Evolutionary conservation across 92 coral and sea anemone genomes (phyloP).

Genomic region (Nematostella vectensis): DNA sequence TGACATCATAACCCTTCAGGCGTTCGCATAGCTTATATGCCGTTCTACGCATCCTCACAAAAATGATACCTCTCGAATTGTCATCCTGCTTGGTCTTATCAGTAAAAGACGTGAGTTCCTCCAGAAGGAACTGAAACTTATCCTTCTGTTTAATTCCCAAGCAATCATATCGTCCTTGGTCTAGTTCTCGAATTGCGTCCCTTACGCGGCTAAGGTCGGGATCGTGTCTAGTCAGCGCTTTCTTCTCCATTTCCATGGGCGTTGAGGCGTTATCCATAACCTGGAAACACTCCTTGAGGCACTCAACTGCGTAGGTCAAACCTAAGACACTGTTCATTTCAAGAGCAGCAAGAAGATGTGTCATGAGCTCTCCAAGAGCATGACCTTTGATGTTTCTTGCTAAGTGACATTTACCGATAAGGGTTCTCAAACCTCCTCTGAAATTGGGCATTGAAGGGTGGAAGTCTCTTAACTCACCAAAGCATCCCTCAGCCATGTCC

Average conservation of each 20-base stretch:
- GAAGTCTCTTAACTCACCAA: constrained; percentile 31
- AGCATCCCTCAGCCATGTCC: constrained; percentile 22
- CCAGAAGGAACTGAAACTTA: constrained; percentile 47
- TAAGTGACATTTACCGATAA: constrained; percentile 66
- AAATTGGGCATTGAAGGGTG: constrained; percentile 42
- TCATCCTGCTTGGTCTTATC: constrained; percentile 36
- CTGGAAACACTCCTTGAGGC: constrained; percentile 60
- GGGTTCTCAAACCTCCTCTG: constrained; percentile 70
- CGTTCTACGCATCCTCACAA: constrained; percentile 88
- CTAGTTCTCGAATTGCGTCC: constrained; percentile 4
- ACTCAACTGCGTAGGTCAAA: constrained; percentile 44
- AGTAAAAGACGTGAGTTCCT: constrained; percentile 40
- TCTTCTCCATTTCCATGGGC: constrained; percentile 74
- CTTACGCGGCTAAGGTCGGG: constrained; percentile 13
- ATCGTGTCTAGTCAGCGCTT: constrained; percentile 16
- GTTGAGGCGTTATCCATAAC: constrained; percentile 53
- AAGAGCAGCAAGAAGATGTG: constrained; percentile 67
- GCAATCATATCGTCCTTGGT: too few species aligned
- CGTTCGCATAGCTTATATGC: constrained; percentile 73
- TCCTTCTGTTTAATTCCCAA: too few species aligned
- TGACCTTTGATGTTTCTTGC: constrained; percentile 55
- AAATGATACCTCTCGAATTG: constrained; percentile 70
- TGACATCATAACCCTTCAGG: constrained; percentile 30
- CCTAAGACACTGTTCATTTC: constrained; percentile 84
- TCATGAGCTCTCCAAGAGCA: constrained; percentile 82